These are phyloP conservation scores for Lanius collurio DNA, from an alignment of 2,113 vertebrate genomes.

Conservation along the genomic window DNA sequence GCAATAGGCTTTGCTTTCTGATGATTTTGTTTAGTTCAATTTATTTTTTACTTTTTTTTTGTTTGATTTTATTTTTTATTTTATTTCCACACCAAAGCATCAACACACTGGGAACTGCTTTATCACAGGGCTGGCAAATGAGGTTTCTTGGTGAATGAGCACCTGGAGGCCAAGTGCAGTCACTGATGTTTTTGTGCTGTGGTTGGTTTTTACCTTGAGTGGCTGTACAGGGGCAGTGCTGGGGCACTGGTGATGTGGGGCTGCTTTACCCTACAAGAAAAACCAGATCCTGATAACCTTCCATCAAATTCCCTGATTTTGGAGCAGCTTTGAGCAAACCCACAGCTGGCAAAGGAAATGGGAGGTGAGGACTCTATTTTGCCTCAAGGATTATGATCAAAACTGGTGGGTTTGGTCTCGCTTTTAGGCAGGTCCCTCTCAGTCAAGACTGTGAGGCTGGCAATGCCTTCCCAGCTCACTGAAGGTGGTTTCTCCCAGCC, in stretches of 20 bases:
- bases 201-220: neutral
- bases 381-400: neutral
- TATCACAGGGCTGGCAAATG: neutral
- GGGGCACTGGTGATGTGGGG: neutral
- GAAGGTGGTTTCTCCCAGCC: neutral
- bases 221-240: neutral
- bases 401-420: neutral
- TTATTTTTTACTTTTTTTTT: neutral
- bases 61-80: neutral
- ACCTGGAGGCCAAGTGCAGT: neutral
- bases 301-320: neutral
- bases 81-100: neutral
- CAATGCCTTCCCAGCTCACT: neutral
- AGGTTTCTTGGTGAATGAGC: neutral
- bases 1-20: neutral
- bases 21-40: neutral
- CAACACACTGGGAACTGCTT: fast-evolving
- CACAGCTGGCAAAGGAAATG: neutral
- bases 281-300: neutral
- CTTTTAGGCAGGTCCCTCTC: neutral
- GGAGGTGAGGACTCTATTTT: too few relatives aligned
- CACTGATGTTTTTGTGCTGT: fast-evolving
- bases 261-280: neutral
- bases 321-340: neutral
- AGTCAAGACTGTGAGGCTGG: neutral